phyloP scores from a whole-genome alignment of 1,140 invertebrate genomes.

The Caenorhabditis latens region DNA sequence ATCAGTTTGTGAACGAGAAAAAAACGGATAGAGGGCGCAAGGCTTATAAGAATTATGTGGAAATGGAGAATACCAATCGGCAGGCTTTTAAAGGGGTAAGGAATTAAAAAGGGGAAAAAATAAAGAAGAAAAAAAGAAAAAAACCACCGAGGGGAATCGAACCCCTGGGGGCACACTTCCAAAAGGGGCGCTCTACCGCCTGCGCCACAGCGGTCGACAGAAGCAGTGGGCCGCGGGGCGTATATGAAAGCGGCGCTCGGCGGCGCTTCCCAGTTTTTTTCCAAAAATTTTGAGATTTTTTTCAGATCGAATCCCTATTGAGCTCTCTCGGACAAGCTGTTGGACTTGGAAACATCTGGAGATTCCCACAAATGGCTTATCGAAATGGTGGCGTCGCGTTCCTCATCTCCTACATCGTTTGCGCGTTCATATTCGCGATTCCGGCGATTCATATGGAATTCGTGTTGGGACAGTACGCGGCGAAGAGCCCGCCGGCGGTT shows the following conservation, averaged over 20 bases:
- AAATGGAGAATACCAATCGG: conserved; percentile 42
- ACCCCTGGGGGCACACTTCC: background rate
- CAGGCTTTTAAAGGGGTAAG: conserved; percentile 32
- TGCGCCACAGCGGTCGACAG: background rate
- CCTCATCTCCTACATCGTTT: conserved; percentile 55
- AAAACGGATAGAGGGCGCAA: background rate
- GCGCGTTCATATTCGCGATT: conserved; percentile 56
- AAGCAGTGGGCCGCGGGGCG: no score
- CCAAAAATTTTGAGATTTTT: no score
- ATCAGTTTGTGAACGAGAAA: background rate
- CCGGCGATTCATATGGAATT: conserved; percentile 59
- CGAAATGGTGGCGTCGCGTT: conserved; percentile 89
- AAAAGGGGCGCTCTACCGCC: background rate
- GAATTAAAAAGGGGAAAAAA: no score
- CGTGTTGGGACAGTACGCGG: conserved; percentile 54
- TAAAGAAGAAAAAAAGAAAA: background rate
- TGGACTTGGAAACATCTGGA: conserved; percentile 90
- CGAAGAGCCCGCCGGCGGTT: conserved; percentile 6
- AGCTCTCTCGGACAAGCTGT: conserved; percentile 91
- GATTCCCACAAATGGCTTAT: conserved; percentile 93
- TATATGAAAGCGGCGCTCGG: no score
- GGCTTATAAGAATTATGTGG: conserved; percentile 32
- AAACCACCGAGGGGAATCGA: background rate
- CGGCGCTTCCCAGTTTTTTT: no score
- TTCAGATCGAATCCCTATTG: conserved; percentile 89